phyloP scores from a whole-genome alignment of 2,888 invertebrate species.

The Bugulina stolonifera region DNA sequence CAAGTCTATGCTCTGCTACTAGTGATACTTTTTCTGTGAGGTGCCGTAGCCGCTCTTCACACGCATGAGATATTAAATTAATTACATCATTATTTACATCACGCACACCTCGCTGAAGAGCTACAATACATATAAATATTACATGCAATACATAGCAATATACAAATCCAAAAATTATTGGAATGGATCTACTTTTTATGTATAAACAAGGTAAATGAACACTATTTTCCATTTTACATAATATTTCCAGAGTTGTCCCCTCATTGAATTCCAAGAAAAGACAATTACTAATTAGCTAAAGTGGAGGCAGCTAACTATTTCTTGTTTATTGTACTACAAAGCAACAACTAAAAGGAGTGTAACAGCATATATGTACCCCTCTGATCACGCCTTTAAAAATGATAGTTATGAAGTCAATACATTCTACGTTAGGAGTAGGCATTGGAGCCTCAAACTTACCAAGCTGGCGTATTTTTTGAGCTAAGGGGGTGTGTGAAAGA shows the following conservation, averaged over 20 bases:
- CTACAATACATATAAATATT: too few relatives aligned
- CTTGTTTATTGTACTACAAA: too few relatives aligned
- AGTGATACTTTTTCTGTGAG: constrained; percentile 83
- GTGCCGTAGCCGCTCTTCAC: constrained; percentile 85
- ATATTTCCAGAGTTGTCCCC: too few relatives aligned
- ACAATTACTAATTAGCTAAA: too few relatives aligned
- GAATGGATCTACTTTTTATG: too few relatives aligned
- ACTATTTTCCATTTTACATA: too few relatives aligned
- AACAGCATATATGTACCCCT: neutral
- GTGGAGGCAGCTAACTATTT: too few relatives aligned
- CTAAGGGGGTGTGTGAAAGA: constrained; percentile 68
- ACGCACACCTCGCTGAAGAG: constrained; percentile 67
- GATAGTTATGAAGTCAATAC: neutral
- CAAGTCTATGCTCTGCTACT: constrained; percentile 89
- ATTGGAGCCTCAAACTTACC: constrained; percentile 50
- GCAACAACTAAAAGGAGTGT: neutral
- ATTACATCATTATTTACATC: constrained; percentile 82
- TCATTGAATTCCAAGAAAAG: too few relatives aligned
- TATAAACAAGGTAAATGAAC: too few relatives aligned
- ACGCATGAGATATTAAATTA: constrained; percentile 82
- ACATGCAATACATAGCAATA: too few relatives aligned
- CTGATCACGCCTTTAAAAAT: neutral
- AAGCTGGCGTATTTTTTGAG: constrained; percentile 67
- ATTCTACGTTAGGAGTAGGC: too few relatives aligned
- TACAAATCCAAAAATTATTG: too few relatives aligned